A percentile compares a stretch with the other conserved stretches of the same genome.
Evolutionary conservation across 1,140 invertebrate genomes (phyloP).

Genomic region (Octopus sinensis): DNA sequence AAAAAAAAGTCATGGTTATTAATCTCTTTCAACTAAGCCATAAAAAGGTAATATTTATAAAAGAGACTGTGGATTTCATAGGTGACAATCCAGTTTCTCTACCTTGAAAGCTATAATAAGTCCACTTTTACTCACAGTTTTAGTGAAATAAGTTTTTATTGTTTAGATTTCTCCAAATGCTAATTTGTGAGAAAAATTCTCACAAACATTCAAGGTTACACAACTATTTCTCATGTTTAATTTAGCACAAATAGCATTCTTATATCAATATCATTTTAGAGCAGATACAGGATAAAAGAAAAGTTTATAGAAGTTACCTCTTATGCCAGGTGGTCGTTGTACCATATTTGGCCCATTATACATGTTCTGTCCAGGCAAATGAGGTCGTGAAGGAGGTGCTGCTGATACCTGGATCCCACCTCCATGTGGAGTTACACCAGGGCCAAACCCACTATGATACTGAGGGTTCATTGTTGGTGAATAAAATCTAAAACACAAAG

Average conservation of each 20-base stretch:
- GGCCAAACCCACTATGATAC: conserved; percentile 31
- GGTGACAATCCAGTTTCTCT: too few species aligned
- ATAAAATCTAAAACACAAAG: background rate
- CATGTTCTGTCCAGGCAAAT: background rate
- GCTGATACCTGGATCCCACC: conserved; percentile 20
- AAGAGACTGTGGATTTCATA: too few species aligned
- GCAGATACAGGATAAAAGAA: background rate
- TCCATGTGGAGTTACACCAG: conserved; percentile 12
- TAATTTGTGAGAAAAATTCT: background rate
- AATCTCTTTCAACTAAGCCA: too few species aligned
- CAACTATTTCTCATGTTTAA: background rate
- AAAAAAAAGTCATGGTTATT: too few species aligned
- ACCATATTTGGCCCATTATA: conserved; percentile 22
- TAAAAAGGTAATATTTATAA: too few species aligned
- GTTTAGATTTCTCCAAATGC: background rate
- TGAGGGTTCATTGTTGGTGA: conserved; percentile 20
- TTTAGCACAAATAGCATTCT: background rate
- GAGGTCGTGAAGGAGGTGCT: conserved; percentile 19
- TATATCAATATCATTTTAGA: background rate
- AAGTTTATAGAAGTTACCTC: background rate
- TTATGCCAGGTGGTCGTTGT: conserved; percentile 19
- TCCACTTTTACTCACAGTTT: background rate
- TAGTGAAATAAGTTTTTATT: background rate
- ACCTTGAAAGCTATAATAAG: background rate
- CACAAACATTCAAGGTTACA: background rate